These are phyloP conservation scores for Euproctis similis DNA, from an alignment of 2,888 invertebrate genomes.

Conservation along the genomic window DNA sequence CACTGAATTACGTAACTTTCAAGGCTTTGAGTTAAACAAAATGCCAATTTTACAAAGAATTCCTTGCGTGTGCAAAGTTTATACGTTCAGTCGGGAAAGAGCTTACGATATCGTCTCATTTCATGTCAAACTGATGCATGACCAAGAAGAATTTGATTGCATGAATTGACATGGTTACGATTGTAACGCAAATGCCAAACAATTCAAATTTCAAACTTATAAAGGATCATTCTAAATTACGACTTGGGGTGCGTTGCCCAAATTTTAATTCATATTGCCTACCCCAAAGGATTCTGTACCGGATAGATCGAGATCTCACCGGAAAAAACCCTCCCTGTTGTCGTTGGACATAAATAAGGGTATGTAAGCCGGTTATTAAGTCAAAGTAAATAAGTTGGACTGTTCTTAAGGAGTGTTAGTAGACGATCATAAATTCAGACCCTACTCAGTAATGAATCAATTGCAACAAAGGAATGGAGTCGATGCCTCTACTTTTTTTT, in stretches of 20 bases:
- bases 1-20: no score
- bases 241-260: slow-evolving; percentile 24
- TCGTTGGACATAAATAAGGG: slow-evolving; percentile 32
- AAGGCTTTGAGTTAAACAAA: no score
- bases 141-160: no score
- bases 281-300: slow-evolving; percentile 22
- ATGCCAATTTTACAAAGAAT: no score
- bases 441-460: slow-evolving; percentile 23
- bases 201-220: slow-evolving; percentile 9
- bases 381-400: slow-evolving; percentile 40
- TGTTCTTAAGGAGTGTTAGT: slow-evolving; percentile 24
- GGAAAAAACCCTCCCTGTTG: slow-evolving; percentile 18
- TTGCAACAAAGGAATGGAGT: slow-evolving; percentile 17
- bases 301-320: slow-evolving; percentile 22
- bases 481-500: slow-evolving; percentile 1
- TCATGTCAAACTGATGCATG: no score
- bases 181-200: no score
- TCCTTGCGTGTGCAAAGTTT: no score
- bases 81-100: no score
- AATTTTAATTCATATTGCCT: slow-evolving; percentile 26
- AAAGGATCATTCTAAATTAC: slow-evolving; percentile 15
- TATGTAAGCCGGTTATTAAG: slow-evolving; percentile 38
- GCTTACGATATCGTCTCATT: no score
- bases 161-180: no score
- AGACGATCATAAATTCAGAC: slow-evolving; percentile 23